Conservation (phyloP, 2,797 vertebrate genomes). For the Simalia tracyae region DNA sequence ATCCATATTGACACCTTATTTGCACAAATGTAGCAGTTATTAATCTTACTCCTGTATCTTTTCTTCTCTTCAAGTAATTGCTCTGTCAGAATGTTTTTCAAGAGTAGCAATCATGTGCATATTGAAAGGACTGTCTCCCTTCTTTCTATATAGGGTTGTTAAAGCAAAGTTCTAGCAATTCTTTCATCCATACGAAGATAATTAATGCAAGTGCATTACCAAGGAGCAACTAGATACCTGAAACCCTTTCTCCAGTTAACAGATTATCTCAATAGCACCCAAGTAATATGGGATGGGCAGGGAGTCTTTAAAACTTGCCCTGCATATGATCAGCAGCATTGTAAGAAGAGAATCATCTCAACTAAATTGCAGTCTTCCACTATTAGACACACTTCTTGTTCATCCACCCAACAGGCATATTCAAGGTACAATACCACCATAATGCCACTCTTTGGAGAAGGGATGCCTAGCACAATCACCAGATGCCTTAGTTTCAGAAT, state of each 20-base stretch:
- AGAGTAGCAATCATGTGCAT: background rate
- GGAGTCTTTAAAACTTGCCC: background rate
- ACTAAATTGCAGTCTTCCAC: background rate
- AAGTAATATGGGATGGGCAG: background rate
- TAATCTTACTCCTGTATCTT: background rate
- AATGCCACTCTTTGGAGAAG: background rate
- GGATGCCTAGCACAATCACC: background rate
- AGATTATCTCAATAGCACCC: background rate
- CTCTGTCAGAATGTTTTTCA: background rate
- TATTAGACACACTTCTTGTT: background rate
- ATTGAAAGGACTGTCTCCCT: background rate
- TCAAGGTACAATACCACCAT: background rate
- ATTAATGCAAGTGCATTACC: background rate
- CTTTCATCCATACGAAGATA: background rate
- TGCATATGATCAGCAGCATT: background rate
- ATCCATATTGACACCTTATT: background rate
- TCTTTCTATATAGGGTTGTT: background rate
- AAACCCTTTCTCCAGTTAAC: background rate
- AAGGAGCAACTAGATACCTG: background rate
- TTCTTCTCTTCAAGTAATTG: background rate
- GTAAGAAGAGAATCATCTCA: background rate
- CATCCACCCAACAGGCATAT: background rate
- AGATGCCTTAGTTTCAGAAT: background rate
- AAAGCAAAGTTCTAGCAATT: background rate
- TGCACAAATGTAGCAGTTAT: background rate